Conservation (phyloP, 2,797 vertebrate genomes). For the Acestrorhynchus altus region DNA sequence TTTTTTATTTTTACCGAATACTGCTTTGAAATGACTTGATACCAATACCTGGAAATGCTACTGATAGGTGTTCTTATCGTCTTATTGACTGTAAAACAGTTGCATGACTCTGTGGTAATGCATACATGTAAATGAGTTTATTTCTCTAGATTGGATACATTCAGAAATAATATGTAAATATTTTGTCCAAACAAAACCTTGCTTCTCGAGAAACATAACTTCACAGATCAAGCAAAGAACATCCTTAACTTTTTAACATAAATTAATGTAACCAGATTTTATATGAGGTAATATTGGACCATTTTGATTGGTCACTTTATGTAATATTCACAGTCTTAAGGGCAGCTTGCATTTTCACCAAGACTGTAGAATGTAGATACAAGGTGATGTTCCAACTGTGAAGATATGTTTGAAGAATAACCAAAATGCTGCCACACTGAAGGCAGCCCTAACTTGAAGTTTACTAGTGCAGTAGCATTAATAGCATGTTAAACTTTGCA, state of each 20-base stretch:
- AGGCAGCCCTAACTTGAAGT: background rate
- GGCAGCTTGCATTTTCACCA: too few species aligned
- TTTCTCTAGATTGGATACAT: background rate
- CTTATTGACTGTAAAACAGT: background rate
- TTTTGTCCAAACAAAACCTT: too few species aligned
- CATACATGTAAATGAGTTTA: background rate
- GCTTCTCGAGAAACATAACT: too few species aligned
- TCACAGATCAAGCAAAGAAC: too few species aligned
- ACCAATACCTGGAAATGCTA: background rate
- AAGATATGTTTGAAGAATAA: background rate
- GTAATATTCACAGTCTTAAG: too few species aligned
- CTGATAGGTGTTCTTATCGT: background rate
- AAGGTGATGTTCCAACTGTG: background rate
- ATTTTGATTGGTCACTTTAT: too few species aligned
- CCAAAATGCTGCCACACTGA: background rate
- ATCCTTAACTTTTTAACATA: too few species aligned
- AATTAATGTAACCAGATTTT: too few species aligned
- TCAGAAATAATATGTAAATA: background rate
- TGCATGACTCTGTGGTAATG: conserved; percentile 5
- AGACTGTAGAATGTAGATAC: too few species aligned
- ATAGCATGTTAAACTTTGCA: background rate
- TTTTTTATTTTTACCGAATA: conserved; percentile 2
- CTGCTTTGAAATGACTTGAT: background rate
- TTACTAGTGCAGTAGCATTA: background rate
- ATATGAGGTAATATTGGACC: too few species aligned